Conservation (phyloP, 2,888 invertebrate species). For the Eupeodes luniger region DNA sequence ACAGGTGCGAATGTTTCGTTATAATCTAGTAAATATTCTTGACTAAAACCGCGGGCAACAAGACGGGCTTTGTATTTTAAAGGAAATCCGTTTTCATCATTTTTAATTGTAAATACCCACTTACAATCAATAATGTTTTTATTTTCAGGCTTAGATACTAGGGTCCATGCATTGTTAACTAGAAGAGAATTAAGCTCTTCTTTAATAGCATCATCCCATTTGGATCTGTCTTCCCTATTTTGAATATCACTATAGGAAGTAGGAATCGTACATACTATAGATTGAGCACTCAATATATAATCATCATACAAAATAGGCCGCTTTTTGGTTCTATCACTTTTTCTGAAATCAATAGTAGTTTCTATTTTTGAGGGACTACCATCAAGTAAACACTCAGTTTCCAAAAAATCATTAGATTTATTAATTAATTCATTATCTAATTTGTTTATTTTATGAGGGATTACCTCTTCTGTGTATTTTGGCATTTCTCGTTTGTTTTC, state of each 20-base stretch:
- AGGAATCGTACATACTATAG: conserved; percentile 11
- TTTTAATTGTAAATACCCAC: conserved; percentile 76
- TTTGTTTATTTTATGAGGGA: too few relatives aligned
- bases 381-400: too few relatives aligned
- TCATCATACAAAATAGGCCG: neutral
- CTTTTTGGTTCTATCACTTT: too few relatives aligned
- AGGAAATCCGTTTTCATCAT: conserved; percentile 58
- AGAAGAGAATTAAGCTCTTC: conserved; percentile 71
- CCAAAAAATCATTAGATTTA: too few relatives aligned
- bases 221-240: conserved; percentile 44
- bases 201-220: conserved; percentile 72
- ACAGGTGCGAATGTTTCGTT: too few relatives aligned
- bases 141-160: conserved; percentile 13
- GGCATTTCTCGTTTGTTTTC: too few relatives aligned
- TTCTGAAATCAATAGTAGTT: too few relatives aligned
- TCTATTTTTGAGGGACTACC: too few relatives aligned
- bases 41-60: conserved; percentile 66
- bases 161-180: conserved; percentile 69
- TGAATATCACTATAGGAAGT: too few relatives aligned
- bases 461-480: too few relatives aligned
- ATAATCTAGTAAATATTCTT: conserved; percentile 42
- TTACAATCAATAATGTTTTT: conserved; percentile 73
- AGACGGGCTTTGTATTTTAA: conserved; percentile 69
- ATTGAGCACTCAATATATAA: neutral
- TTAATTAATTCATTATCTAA: too few relatives aligned